Evolutionary conservation across 2,797 vertebrate genomes (phyloP).

Genomic region (Enteromius paludinosus): DNA sequence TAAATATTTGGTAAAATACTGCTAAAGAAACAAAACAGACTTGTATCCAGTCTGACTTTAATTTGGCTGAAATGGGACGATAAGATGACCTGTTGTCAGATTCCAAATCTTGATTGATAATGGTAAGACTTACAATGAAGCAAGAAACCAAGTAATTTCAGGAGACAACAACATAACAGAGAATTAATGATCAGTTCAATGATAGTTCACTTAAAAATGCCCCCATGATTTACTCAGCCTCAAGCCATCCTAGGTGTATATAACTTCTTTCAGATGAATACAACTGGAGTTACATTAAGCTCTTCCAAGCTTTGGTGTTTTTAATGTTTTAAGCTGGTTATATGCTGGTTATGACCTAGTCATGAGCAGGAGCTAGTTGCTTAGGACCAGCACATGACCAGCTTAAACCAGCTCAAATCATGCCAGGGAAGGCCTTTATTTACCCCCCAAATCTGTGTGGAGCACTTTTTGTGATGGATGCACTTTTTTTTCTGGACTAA

Average conservation of each 20-base stretch:
- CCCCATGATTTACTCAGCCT: too few species aligned
- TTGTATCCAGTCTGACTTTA: neutral
- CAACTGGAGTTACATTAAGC: neutral
- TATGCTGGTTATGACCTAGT: neutral
- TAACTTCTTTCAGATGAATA: neutral
- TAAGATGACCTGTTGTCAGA: neutral
- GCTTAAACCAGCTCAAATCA: neutral
- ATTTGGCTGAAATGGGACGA: neutral
- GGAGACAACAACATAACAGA: neutral
- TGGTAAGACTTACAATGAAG: neutral
- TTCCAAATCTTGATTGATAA: neutral
- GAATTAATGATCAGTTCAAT: neutral
- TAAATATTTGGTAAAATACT: too few species aligned
- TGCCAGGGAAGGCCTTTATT: neutral
- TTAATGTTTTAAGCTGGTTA: neutral
- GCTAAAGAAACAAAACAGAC: too few species aligned
- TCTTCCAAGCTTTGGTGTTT: neutral
- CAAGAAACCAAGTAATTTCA: neutral
- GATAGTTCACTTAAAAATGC: neutral
- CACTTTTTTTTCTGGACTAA: neutral
- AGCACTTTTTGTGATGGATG: neutral
- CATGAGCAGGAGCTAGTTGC: neutral
- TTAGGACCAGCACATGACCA: neutral
- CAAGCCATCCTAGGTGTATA: neutral
- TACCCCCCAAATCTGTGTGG: neutral